phyloP scores from a whole-genome alignment of 2,797 vertebrate genomes.

The Etheostoma perlongum region DNA sequence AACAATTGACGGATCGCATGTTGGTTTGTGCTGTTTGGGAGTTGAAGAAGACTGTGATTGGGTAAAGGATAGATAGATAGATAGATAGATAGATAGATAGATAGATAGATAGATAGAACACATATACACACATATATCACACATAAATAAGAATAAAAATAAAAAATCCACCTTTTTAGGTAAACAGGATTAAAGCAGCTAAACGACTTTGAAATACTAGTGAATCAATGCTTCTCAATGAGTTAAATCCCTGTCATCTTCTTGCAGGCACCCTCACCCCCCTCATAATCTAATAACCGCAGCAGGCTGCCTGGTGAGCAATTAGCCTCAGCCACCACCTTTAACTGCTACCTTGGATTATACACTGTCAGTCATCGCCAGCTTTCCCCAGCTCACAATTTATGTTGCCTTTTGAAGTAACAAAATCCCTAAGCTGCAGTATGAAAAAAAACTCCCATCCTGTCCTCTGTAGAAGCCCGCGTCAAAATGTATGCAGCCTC shows the following conservation, averaged over 20 bases:
- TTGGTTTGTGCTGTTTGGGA: constrained; percentile 16
- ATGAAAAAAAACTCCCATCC: constrained; percentile 56
- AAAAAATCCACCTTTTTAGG: constrained; percentile 17
- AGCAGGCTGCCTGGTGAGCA: constrained; percentile 56
- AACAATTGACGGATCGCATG: neutral
- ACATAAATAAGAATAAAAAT: too few relatives aligned
- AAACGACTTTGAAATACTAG: constrained; percentile 44
- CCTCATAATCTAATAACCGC: constrained; percentile 42
- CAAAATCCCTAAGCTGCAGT: constrained; percentile 71
- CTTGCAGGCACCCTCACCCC: constrained; percentile 8
- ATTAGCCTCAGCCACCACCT: constrained; percentile 67
- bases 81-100: too few relatives aligned
- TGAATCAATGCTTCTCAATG: constrained; percentile 38
- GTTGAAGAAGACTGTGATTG: constrained; percentile 4
- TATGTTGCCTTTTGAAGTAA: constrained; percentile 76
- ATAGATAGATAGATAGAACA: neutral
- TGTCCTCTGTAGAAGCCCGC: constrained; percentile 31
- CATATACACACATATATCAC: too few relatives aligned
- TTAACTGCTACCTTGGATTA: constrained; percentile 67
- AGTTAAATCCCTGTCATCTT: constrained; percentile 55
- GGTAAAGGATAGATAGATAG: neutral
- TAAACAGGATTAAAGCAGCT: constrained; percentile 45
- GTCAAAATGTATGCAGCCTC: constrained; percentile 32
- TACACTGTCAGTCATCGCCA: constrained; percentile 67
- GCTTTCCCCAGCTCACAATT: constrained; percentile 60